A percentile compares a stretch with the other conserved stretches of the same genome.
Evolutionary conservation across 2,888 invertebrate species (phyloP).

Genomic region (Meloe dianella): DNA sequence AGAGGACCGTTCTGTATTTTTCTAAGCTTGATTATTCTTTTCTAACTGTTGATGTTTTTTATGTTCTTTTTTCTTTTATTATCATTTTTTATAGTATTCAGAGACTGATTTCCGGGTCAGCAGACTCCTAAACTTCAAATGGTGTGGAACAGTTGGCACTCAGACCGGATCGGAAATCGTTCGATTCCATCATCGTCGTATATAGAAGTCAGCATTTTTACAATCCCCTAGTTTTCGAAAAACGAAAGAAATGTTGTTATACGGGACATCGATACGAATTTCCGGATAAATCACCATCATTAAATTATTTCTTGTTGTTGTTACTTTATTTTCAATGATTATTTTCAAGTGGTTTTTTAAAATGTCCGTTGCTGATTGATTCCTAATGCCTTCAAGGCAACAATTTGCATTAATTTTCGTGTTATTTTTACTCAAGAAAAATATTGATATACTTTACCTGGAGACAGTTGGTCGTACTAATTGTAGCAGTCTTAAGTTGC

Average conservation of each 20-base stretch:
- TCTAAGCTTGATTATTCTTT: not conserved
- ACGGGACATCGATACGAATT: not conserved
- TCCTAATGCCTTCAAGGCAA: not conserved
- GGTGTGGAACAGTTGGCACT: conserved; percentile 7
- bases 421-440: not conserved
- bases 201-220: conserved; percentile 3
- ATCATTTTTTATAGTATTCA: conserved; percentile 42
- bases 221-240: not conserved
- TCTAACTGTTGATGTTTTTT: not conserved
- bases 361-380: not conserved
- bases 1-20: too few relatives aligned
- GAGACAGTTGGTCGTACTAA: not conserved
- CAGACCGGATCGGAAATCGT: conserved; percentile 7
- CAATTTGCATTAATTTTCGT: not conserved
- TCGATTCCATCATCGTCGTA: not conserved
- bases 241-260: too few relatives aligned
- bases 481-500: not conserved
- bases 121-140: conserved; percentile 36
- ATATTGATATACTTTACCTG: not conserved
- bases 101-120: conserved; percentile 46
- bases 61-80: not conserved
- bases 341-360: not conserved
- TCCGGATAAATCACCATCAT: conserved; percentile 3
- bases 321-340: too few relatives aligned
- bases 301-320: not conserved